A percentile compares a stretch with the other conserved stretches of the same genome.
Conservation (phyloP, 2,113 vertebrate genomes). For the Tangachromis dhanisi region DNA sequence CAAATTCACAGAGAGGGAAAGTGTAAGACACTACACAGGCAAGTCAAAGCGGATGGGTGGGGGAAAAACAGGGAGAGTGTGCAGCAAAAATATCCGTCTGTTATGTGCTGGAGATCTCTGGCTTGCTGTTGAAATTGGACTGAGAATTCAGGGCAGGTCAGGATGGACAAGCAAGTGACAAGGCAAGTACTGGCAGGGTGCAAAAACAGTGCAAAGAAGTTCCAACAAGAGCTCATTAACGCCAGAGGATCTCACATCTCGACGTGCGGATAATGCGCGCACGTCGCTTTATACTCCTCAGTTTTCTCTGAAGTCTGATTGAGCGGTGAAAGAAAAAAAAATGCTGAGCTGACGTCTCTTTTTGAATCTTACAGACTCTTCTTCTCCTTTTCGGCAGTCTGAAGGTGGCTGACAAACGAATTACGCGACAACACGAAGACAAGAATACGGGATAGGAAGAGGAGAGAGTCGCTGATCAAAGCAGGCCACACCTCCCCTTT, state of each 20-base stretch:
- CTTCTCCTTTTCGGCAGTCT: neutral
- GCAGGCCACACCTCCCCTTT: neutral
- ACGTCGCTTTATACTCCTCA: neutral
- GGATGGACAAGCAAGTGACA: neutral
- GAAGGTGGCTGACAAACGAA: conserved; percentile 16
- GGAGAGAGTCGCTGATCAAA: conserved; percentile 13
- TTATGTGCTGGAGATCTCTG: neutral
- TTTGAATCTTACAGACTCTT: neutral
- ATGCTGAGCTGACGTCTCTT: neutral
- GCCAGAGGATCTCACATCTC: neutral
- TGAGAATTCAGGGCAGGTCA: conserved; percentile 28
- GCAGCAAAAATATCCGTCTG: conserved; percentile 1
- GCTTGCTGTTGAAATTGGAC: conserved; percentile 14
- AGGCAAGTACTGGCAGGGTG: neutral
- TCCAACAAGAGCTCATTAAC: conserved; percentile 2
- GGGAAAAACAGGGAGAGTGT: neutral
- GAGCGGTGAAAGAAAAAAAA: neutral
- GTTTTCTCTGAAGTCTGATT: conserved; percentile 1
- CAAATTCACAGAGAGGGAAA: neutral
- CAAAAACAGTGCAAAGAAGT: neutral
- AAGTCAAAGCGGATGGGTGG: neutral
- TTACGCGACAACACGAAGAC: neutral
- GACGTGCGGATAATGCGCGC: neutral
- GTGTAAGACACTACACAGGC: neutral
- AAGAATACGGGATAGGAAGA: neutral